Conservation (phyloP, 2,113 vertebrate species). For the Montifringilla adamsi region DNA sequence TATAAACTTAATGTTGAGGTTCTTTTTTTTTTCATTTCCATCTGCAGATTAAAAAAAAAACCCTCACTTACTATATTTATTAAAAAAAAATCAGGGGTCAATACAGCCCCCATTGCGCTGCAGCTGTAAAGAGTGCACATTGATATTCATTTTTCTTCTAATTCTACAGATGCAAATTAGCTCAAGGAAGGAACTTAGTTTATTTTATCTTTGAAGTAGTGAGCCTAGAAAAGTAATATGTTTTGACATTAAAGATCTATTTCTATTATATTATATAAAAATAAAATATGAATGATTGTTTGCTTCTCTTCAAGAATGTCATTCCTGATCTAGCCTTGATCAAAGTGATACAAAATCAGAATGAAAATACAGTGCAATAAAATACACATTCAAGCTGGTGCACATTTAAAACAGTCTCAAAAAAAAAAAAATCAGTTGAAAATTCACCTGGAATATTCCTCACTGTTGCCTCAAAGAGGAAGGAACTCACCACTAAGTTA, state of each 20-base stretch:
- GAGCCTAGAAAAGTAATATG: not conserved
- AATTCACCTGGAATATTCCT: not conserved
- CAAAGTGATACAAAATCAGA: conserved; percentile 10
- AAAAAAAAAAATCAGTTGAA: not conserved
- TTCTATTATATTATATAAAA: not conserved
- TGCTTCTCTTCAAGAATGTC: not conserved
- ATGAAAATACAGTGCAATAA: conserved; percentile 3
- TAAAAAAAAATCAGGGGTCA: not conserved
- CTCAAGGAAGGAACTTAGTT: not conserved
- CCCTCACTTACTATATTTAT: not conserved
- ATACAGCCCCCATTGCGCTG: not conserved
- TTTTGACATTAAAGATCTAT: not conserved
- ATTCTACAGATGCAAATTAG: not conserved
- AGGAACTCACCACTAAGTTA: not conserved
- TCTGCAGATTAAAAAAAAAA: not conserved
- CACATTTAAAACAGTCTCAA: not conserved
- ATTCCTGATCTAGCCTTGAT: not conserved
- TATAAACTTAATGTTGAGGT: not conserved
- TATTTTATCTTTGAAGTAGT: not conserved
- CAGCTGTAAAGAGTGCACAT: not conserved
- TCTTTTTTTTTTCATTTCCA: not conserved
- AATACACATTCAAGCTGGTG: not conserved
- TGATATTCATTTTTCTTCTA: not conserved
- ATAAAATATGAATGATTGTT: not conserved
- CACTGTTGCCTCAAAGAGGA: not conserved